Evolutionary conservation across 2,113 vertebrate genomes (phyloP), one percentile per base, ranked within the genome.

Genomic region (zebrafish (Danio rerio)): DNA sequence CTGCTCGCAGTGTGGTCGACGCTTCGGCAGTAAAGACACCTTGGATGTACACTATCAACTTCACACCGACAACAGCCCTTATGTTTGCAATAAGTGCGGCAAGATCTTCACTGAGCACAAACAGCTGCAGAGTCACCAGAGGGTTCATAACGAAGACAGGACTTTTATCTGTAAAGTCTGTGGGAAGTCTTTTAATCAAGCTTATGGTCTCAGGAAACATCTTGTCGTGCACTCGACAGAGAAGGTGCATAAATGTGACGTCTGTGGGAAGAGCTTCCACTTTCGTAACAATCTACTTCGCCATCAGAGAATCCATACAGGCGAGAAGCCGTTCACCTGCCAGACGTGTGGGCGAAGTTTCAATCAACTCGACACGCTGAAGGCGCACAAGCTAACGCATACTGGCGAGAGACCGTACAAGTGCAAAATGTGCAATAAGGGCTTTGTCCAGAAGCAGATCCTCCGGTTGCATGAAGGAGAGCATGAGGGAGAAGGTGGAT

Each of bases 401-500:
- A 84, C 81, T 2, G 84, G 77, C 6, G 81, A 84, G 50, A 85
- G 66, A 75, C 81, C 82, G 0, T 82, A 81, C 20, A 63, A 65
- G n/a, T 87, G 86, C 59, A 56, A 59, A 66, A 69, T 55, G 10
- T 87, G 86, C 10, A 81, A 63, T 9, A 86, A 80, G 74, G 77
- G 74, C 5, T 89, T 89, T 73, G 68, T 62, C 45, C 85, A 83
- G 82, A 78, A 66, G n/a, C 53, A 9, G 21, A 31, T 76, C 5
- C 89, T 92, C 7, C 80, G 88, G 8, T 82, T 90, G 7, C 90
- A 93, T 52, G 87, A 89, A 68, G 86, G 91, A 42, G 83, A 87
- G 11, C 90, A 92, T 83, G 88, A 88, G 0, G 92, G 89, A 21
- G 90, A 93, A 88, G 92, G 91, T 81, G 89, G 91, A 7, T 91